A percentile compares a stretch with the other conserved stretches of the same genome.
These are phyloP conservation scores for Chrysomallon squamiferum DNA, from an alignment of 1,140 invertebrate genomes.

Conservation along the genomic window DNA sequence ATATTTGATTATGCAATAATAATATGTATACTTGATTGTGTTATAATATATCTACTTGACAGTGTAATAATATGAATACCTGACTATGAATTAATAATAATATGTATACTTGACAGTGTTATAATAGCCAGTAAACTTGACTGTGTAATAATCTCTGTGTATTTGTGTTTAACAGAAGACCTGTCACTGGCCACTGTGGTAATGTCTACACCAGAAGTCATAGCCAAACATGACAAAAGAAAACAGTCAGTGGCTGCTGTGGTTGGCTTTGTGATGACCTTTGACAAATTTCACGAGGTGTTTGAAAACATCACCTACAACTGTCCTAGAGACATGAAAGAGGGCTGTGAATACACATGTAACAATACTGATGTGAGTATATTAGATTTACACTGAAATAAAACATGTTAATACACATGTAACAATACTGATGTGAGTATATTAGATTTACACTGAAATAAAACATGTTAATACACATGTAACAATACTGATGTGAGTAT, in stretches of 20 bases:
- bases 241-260: slow-evolving; percentile 23
- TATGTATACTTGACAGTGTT: too few species aligned
- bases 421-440: too few species aligned
- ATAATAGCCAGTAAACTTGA: too few species aligned
- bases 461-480: slow-evolving; percentile 17
- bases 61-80: too few species aligned
- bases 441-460: slow-evolving; percentile 1
- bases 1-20: too few species aligned
- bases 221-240: background rate
- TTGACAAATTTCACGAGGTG: slow-evolving; percentile 18
- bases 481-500: slow-evolving; percentile 22
- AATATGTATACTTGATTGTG: too few species aligned
- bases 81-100: too few species aligned
- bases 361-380: slow-evolving; percentile 23
- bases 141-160: too few species aligned
- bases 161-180: too few species aligned
- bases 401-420: too few species aligned
- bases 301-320: slow-evolving; percentile 12
- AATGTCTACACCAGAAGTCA: slow-evolving; percentile 20
- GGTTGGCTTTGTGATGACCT: slow-evolving; percentile 33
- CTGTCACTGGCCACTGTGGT: slow-evolving; percentile 1
- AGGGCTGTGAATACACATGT: slow-evolving; percentile 21
- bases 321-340: slow-evolving; percentile 2
- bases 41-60: too few species aligned
- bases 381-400: too few species aligned